A percentile compares a stretch with the other conserved stretches of the same genome.
Conservation (phyloP, 2,113 vertebrate genomes). For the Dunckerocampus dactyliophorus region DNA sequence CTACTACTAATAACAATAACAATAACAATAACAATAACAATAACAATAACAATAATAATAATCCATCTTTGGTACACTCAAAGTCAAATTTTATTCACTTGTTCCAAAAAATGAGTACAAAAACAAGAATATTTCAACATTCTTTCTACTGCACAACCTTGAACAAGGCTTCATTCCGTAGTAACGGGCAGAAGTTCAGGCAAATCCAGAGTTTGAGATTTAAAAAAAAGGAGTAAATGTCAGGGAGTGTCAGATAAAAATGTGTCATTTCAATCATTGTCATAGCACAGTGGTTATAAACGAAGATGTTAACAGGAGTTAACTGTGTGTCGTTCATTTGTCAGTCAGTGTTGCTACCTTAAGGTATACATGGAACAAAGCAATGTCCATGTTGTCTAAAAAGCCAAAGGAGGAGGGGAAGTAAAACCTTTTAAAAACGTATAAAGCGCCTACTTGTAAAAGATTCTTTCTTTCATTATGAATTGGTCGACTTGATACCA, state of each 20-base stretch:
- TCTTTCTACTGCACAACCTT: conserved; percentile 19
- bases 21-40: too few relatives aligned
- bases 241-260: not conserved
- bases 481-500: not conserved
- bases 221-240: not conserved
- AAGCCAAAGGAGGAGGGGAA: too few relatives aligned
- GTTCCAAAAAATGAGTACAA: conserved; percentile 40
- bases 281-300: not conserved
- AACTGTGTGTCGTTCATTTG: not conserved
- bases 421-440: too few relatives aligned
- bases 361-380: not conserved
- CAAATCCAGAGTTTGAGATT: not conserved
- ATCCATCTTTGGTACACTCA: conserved; percentile 31
- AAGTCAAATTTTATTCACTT: conserved; percentile 45
- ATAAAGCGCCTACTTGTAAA: too few relatives aligned
- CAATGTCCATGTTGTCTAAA: too few relatives aligned
- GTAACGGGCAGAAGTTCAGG: not conserved
- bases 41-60: too few relatives aligned
- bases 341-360: conserved; percentile 30
- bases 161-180: conserved; percentile 4
- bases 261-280: too few relatives aligned
- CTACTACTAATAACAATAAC: too few relatives aligned
- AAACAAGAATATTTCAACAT: conserved; percentile 21
- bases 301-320: not conserved
- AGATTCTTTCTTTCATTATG: not conserved